Evolutionary conservation across 2,888 invertebrate species (phyloP).

Genomic region (Lycia hirtaria): DNA sequence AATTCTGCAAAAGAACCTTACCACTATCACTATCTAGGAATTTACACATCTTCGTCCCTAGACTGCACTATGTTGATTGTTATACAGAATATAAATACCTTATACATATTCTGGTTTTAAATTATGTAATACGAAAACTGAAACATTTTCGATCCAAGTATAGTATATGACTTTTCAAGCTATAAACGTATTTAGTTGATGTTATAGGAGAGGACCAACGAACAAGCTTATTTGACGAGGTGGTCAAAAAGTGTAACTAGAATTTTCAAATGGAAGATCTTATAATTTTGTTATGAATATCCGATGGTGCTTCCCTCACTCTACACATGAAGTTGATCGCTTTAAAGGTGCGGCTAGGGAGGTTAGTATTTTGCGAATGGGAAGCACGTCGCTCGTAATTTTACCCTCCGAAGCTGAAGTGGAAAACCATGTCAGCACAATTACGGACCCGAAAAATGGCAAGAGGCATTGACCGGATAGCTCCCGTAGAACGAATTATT

Average conservation of each 20-base stretch:
- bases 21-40: no score
- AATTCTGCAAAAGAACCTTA: no score
- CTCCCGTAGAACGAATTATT: background rate
- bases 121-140: conserved; percentile 12
- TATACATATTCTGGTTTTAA: conserved; percentile 6
- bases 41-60: no score
- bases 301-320: background rate
- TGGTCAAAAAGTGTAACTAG: background rate
- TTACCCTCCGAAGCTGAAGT: conserved; percentile 60
- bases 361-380: conserved; percentile 65
- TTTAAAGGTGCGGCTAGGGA: conserved; percentile 39
- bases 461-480: background rate
- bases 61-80: no score
- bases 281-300: background rate
- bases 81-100: background rate
- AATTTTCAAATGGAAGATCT: background rate
- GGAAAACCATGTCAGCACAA: conserved; percentile 73
- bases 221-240: background rate
- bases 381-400: conserved; percentile 72
- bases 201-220: background rate
- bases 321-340: background rate
- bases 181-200: conserved; percentile 46
- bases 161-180: conserved; percentile 38
- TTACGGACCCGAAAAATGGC: conserved; percentile 38
- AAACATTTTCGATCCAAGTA: conserved; percentile 14